A percentile compares a stretch with the other conserved stretches of the same genome.
Evolutionary conservation across 2,888 invertebrate genomes (phyloP).

Genomic region (Hydriomena furcata): DNA sequence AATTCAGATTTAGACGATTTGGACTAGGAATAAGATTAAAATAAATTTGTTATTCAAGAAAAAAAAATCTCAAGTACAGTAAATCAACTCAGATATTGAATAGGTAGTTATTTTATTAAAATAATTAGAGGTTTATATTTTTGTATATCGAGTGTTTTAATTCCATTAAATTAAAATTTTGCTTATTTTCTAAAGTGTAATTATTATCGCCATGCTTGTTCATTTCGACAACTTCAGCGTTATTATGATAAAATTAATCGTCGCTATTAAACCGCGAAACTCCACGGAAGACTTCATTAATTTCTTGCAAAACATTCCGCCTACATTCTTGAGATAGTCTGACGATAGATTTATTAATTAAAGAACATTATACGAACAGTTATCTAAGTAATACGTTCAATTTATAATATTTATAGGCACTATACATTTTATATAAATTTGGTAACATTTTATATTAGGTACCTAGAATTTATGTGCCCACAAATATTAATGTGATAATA

Average conservation of each 20-base stretch:
- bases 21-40: too few species aligned
- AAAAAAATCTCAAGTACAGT: too few species aligned
- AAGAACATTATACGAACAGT: constrained; percentile 48
- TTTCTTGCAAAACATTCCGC: constrained; percentile 71
- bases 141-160: too few species aligned
- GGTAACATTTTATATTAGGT: constrained; percentile 12
- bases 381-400: constrained; percentile 34
- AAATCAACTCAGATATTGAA: too few species aligned
- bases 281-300: constrained; percentile 80
- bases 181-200: too few species aligned
- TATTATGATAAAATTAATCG: constrained; percentile 80
- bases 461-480: too few species aligned
- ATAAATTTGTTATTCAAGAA: too few species aligned
- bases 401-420: constrained; percentile 20
- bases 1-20: too few species aligned
- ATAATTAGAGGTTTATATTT: too few species aligned
- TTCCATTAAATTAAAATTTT: too few species aligned
- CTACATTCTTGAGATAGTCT: constrained; percentile 66
- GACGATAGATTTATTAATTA: constrained; percentile 77
- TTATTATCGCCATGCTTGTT: constrained; percentile 14
- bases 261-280: constrained; percentile 76
- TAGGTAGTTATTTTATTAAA: too few species aligned
- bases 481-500: too few species aligned
- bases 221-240: constrained; percentile 18
- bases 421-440: constrained; percentile 23